Percentiles rank a stretch among this genome's conserved stretches.
These are phyloP conservation scores for Pyrrhosoma nymphula DNA, from an alignment of 2,888 invertebrate genomes.

Conservation along the genomic window DNA sequence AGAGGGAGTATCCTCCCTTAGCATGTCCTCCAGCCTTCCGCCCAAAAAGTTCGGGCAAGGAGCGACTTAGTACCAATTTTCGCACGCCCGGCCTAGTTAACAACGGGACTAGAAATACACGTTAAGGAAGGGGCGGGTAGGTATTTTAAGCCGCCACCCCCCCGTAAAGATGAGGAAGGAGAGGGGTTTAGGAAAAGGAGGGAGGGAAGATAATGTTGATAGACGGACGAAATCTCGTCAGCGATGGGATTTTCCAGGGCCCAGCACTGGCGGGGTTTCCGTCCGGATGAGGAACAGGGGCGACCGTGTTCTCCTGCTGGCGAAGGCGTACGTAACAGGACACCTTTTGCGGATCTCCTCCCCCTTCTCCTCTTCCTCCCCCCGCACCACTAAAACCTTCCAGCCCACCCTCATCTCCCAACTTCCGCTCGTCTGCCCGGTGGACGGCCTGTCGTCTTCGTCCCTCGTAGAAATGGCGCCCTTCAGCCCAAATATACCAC, in stretches of 20 bases:
- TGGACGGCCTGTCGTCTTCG: neutral
- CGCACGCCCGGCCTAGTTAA: neutral
- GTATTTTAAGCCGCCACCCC: too few species aligned
- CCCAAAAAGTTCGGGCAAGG: too few species aligned
- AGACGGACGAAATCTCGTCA: neutral
- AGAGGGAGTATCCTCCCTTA: too few species aligned
- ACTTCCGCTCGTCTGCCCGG: constrained; percentile 1
- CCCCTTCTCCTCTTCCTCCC: neutral
- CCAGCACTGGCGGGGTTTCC: neutral
- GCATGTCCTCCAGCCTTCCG: too few species aligned
- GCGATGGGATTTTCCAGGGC: neutral
- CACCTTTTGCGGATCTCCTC: neutral
- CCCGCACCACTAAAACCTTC: too few species aligned
- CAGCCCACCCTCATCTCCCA: neutral
- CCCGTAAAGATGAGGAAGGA: neutral
- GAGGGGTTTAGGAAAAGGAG: neutral
- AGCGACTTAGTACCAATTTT: neutral
- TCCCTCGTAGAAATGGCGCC: neutral
- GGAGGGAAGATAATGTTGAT: neutral
- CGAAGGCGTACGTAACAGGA: neutral
- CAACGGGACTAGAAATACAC: neutral
- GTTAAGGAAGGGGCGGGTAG: neutral
- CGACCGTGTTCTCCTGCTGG: neutral
- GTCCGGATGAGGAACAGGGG: neutral
- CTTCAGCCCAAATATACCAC: neutral